A percentile compares a stretch with the other conserved stretches of the same genome.
These are phyloP conservation scores for Clavelina lepadiformis DNA, from an alignment of 23 tunicate species.

Conservation along the genomic window DNA sequence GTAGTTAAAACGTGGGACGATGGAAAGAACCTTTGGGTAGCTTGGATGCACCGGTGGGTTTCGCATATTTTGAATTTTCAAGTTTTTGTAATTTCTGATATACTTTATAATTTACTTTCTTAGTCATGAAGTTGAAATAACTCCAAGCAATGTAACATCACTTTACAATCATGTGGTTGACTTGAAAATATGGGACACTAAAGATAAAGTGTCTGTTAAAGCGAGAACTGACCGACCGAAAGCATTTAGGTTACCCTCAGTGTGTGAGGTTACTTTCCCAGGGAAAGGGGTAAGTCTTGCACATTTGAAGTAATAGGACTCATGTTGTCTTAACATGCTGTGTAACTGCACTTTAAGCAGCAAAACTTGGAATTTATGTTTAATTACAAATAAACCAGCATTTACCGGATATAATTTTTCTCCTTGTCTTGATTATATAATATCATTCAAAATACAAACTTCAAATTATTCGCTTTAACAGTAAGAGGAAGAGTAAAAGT, in stretches of 20 bases:
- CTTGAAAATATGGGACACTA: constrained; percentile 64
- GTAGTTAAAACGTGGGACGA: constrained; percentile 94
- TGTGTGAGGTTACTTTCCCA: constrained; percentile 32
- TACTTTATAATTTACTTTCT: neutral
- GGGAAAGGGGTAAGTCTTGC: constrained; percentile 56
- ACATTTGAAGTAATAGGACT: too few relatives aligned
- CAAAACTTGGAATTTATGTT: too few relatives aligned
- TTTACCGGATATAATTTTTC: too few relatives aligned
- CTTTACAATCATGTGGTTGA: constrained; percentile 60
- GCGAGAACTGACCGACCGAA: constrained; percentile 80
- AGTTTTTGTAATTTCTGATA: neutral
- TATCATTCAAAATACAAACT: too few relatives aligned
- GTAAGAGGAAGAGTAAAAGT: too few relatives aligned
- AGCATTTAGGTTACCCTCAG: constrained; percentile 80
- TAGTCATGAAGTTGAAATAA: constrained; percentile 67
- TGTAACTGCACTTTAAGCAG: too few relatives aligned
- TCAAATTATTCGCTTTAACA: too few relatives aligned
- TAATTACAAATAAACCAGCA: too few relatives aligned
- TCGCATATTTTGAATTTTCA: neutral
- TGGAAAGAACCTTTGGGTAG: constrained; percentile 74
- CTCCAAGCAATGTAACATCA: constrained; percentile 38
- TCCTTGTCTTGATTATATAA: too few relatives aligned
- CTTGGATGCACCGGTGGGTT: constrained; percentile 77
- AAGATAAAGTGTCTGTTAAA: constrained; percentile 79
- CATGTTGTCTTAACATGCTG: too few relatives aligned